These are phyloP conservation scores for Octomys mimax DNA, from an alignment of 2,797 vertebrate species.

Conservation along the genomic window DNA sequence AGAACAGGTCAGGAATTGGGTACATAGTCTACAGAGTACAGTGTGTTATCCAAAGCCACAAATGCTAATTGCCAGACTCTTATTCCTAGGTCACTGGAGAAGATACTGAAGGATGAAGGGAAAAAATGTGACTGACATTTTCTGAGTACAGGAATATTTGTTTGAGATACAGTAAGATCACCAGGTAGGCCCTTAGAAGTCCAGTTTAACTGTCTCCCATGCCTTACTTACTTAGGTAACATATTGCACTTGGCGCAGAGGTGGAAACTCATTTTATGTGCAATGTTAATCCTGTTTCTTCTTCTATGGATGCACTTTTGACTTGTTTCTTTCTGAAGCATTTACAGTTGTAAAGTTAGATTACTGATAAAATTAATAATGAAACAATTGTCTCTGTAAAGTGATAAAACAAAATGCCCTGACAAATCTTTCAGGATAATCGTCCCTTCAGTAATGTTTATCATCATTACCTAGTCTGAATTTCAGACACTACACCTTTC, in stretches of 20 bases:
- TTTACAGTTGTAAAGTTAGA: slow-evolving; percentile 58
- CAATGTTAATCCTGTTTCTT: not conserved
- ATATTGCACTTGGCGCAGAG: not conserved
- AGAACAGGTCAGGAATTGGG: not conserved
- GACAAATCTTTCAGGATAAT: not conserved
- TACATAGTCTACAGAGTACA: not conserved
- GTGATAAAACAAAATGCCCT: slow-evolving; percentile 22
- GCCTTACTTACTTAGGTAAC: not conserved
- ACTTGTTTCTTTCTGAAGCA: slow-evolving; percentile 17
- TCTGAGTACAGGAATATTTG: not conserved
- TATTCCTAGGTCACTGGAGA: not conserved
- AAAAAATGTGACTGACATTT: not conserved
- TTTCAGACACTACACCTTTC: not conserved
- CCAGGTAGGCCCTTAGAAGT: accelerated
- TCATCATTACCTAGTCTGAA: not conserved
- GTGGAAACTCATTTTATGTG: not conserved
- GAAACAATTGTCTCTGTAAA: slow-evolving; percentile 55
- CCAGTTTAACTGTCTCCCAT: not conserved
- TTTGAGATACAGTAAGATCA: not conserved
- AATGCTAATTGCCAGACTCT: not conserved
- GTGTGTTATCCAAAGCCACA: not conserved
- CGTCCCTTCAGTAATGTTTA: slow-evolving; percentile 7
- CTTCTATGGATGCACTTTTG: slow-evolving; percentile 15
- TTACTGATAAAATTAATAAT: slow-evolving; percentile 57
- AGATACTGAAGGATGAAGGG: not conserved